These are phyloP conservation scores for Morone chrysops DNA, from an alignment of 2,113 vertebrate species.

Conservation along the genomic window DNA sequence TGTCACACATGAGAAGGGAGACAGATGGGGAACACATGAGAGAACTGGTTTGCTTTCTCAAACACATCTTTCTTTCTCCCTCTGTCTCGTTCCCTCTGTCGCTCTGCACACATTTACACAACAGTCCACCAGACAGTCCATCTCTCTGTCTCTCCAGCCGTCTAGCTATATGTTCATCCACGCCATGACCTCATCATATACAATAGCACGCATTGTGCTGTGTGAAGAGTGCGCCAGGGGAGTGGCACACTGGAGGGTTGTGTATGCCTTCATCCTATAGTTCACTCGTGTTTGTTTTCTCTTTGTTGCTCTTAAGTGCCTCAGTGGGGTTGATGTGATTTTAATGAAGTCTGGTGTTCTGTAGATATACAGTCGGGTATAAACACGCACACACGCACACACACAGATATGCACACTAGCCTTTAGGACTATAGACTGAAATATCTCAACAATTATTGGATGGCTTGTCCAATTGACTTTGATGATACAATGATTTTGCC, in stretches of 20 bases:
- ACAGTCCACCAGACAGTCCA: constrained; percentile 18
- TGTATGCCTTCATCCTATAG: constrained; percentile 19
- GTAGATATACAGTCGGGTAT: background rate
- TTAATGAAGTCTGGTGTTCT: constrained; percentile 49
- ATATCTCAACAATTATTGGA: background rate
- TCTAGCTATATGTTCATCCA: constrained; percentile 38
- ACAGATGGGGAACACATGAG: constrained; percentile 35
- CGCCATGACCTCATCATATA: constrained; percentile 67
- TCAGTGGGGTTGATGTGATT: constrained; percentile 28
- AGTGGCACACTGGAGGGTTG: background rate
- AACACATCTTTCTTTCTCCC: constrained; percentile 45
- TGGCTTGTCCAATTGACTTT: too few species aligned
- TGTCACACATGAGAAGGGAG: constrained; percentile 9
- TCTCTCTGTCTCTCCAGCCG: constrained; percentile 30
- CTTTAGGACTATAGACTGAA: background rate
- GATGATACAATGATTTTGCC: too few species aligned
- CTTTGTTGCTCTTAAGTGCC: constrained; percentile 53
- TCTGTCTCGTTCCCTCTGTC: background rate
- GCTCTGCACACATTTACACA: constrained; percentile 68
- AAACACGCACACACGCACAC: background rate
- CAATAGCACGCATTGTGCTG: constrained; percentile 66
- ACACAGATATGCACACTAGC: background rate
- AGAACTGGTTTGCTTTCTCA: constrained; percentile 44
- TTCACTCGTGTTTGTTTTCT: constrained; percentile 52
- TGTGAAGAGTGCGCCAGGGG: background rate